Base-by-base conservation (phyloP, 2,797 vertebrate genomes). In the Caiman crocodilus region DNA sequence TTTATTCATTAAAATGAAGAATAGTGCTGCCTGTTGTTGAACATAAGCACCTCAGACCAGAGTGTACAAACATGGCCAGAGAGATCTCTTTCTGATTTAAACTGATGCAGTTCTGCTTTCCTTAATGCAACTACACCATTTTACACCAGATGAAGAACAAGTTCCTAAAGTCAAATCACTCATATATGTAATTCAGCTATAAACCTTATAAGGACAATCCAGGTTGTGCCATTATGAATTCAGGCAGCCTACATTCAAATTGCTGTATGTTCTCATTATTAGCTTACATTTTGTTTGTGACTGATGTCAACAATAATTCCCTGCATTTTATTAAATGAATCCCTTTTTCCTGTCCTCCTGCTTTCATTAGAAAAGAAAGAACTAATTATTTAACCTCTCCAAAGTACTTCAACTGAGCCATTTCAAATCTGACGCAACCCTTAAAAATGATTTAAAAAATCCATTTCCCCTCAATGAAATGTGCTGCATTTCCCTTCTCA, bases 311-410 rank as follows among this genome's bases (percentile, higher is more conserved):
- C 73, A 69, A 21, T 64, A 92, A 88, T 90, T 95, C 83, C n/a
- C 56, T 73, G 56, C 30, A 3, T 76, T 94, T 94, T 92, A 59
- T 79, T 94, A 90, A 88, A 69, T 30, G 4, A 84, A 77, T 73
- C 56, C 12, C 83, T 94, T 85, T 87, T 69, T 30, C 84, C 28
- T 64, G 61, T 79, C 83, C 0, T 79, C 80, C 77, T 82, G 60
- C 94, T 96, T 96, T 91, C 86, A 87, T 85, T 89, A 87, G 35
- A 94, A 93, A 96, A 84, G 94, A 94, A 81, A 42, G n/a, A 96
- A 65, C 61, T 85, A 90, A 95, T 96, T 95, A 93, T 76, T 92
- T 89, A 90, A 81, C 50, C 71, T 94, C 60, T 89, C 56, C 20
- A 58, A 94, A 94, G 76, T 87, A 63, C 76, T 88, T 92, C 55